Evolutionary conservation across 2,113 vertebrate species (phyloP), one percentile per base, ranked within the genome.

Genomic region (Haemorhous mexicanus): DNA sequence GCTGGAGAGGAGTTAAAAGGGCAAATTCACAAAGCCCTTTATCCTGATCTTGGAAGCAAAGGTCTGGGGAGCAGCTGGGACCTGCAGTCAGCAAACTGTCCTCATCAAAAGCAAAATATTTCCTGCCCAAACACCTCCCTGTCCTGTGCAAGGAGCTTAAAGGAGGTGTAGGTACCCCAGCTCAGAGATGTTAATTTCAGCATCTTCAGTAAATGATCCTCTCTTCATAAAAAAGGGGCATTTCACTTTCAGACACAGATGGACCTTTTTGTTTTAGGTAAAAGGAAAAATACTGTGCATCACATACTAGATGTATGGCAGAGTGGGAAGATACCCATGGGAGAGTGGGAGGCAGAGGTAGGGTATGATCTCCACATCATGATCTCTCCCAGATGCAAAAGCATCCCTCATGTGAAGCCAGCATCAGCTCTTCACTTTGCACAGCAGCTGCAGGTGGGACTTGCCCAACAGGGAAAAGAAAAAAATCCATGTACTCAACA

Each of bases 291-390:
- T 8, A 61, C 28, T 1, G 19, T n/a, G 39, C 23, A 19, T 11
- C 13, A 19, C 16, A n/a, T 33, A 64, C 28, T 10, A 84, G 53
- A 33, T 37, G n/a, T 2, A 6, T 0, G 4, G 47, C 46, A 61
- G 56, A 59, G 64, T 8, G 32, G 33, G 32, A 92, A 81, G 46
- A 62, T 10, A 53, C 6, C 16, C 10, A 5, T 0, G 22, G 77
- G 16, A 61, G 28, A 47, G 61, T 11, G 32, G 52, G 7, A 16
- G 58, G 39, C 12, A 72, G 58, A 75, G 47, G n/a, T 13, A 28
- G 1, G 43, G 73, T 27, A 41, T 2, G 1, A 33, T 17, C 59
- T 12, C 20, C 66, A n/a, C 4, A 4, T 0, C 7, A 52, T 16
- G 19, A 61, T 24, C 28, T 82, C 70, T 66, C 75, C 56, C 53